A percentile compares a stretch with the other conserved stretches of the same genome.
These are phyloP conservation scores for Liparis tanakae DNA, from an alignment of 2,797 vertebrate species.

Conservation along the genomic window DNA sequence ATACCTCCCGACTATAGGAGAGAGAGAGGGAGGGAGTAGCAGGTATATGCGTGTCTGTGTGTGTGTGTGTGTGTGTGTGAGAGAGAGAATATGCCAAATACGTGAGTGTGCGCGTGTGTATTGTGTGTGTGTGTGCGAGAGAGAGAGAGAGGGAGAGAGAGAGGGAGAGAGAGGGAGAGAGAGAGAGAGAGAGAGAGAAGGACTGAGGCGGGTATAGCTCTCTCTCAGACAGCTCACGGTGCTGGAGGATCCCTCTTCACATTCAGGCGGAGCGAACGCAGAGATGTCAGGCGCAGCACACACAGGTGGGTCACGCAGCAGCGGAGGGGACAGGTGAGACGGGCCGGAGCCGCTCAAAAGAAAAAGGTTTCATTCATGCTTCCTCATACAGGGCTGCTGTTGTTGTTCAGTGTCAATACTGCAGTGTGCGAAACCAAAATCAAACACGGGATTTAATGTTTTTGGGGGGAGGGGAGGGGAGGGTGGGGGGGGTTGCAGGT, in stretches of 20 bases:
- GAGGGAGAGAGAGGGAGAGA: constrained; percentile 29
- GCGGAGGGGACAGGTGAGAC: constrained; percentile 56
- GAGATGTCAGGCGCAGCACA: constrained; percentile 74
- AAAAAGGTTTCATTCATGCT: constrained; percentile 8
- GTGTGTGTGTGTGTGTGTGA: constrained; percentile 32
- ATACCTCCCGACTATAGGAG: constrained; percentile 68
- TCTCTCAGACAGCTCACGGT: constrained; percentile 69
- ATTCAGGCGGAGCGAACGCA: constrained; percentile 72
- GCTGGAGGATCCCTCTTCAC: constrained; percentile 73
- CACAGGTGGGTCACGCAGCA: constrained; percentile 75
- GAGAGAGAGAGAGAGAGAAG: constrained; percentile 59
- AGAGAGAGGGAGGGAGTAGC: constrained; percentile 10
- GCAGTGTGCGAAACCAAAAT: constrained; percentile 16
- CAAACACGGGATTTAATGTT: not conserved
- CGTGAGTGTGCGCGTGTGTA: constrained; percentile 60
- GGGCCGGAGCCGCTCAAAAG: constrained; percentile 11
- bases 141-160: no score
- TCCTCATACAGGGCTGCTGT: not conserved
- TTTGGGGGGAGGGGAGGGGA: not conserved
- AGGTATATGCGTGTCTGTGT: constrained; percentile 59
- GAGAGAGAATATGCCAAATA: constrained; percentile 53
- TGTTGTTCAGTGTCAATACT: not conserved
- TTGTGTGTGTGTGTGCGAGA: constrained; percentile 22
- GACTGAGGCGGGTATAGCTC: constrained; percentile 67
- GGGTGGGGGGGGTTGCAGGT: constrained; percentile 1